Evolutionary conservation across 2,888 invertebrate genomes (phyloP).

Genomic region (Adela reaumurella): DNA sequence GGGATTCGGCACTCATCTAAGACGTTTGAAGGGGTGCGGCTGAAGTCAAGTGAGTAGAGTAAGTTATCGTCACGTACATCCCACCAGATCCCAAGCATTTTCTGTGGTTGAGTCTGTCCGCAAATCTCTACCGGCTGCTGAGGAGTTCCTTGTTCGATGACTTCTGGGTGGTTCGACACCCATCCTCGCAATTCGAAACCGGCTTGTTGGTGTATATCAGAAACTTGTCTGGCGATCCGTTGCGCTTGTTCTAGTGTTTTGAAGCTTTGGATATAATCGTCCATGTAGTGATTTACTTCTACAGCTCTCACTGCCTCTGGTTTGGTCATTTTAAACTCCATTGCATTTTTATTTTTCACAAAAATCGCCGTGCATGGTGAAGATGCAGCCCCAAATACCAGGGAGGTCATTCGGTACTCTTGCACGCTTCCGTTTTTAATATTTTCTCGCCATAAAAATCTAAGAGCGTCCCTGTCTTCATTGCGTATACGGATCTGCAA

Average conservation of each 20-base stretch:
- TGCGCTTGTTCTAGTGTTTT: not conserved
- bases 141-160: no score
- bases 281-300: constrained; percentile 1
- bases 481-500: constrained; percentile 14
- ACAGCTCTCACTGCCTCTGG: not conserved
- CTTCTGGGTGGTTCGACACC: not conserved
- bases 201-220: not conserved
- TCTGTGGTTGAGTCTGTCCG: no score
- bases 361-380: constrained; percentile 15
- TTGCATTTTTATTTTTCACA: not conserved
- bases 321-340: not conserved
- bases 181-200: not conserved
- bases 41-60: no score
- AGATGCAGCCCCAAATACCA: constrained; percentile 14
- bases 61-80: no score
- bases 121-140: no score
- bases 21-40: no score
- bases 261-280: constrained; percentile 1
- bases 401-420: constrained; percentile 12
- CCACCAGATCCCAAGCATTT: no score
- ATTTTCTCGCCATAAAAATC: constrained; percentile 10
- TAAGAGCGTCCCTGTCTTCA: constrained; percentile 15
- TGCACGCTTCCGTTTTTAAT: constrained; percentile 7
- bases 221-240: not conserved
- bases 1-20: constrained; percentile 2